Evolutionary conservation across 1,140 invertebrate genomes (phyloP), one percentile per base, ranked within the genome.

Genomic region (Venturia canescens): DNA sequence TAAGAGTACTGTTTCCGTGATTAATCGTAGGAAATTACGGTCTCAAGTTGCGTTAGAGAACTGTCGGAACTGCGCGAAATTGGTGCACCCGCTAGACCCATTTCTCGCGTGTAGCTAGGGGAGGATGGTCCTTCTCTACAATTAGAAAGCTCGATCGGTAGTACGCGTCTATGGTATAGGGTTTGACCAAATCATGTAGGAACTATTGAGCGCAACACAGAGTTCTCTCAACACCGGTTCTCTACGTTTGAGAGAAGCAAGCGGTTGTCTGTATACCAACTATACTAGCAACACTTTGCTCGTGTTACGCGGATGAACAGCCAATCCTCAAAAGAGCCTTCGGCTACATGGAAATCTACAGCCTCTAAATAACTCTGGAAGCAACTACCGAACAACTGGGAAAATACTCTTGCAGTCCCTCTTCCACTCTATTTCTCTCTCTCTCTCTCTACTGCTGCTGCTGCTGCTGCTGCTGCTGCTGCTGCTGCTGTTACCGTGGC

Each of bases 271-370:
- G 23, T 66, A 66, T 66, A 66, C 63, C 18, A 50, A 18, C 48
- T 66, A 66, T 66, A 4, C 18, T 9, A 29, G 63, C 6, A 66
- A 66, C 63, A 66, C 63, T 66, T 66, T 66, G 63, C 63, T 66
- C 63, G 23, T 66, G 63, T 66, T 66, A 66, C 63, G 3, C 9
- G 26, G 26, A 66, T 66, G 27, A 18, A 66, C 23, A 13, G 26
- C 27, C 63, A 26, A 66, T 66, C 26, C 26, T 66, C 63, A 66
- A 66, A 66, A 66, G 63, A 29, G 63, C 27, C 63, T 66, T 66
- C 9, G 63, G 63, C 63, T 66, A 66, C 63, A 66, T 29, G 27
- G 63, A 23, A 26, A 66, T 29, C 23, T 29, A 66, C 63, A 66
- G 27, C 63, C 16, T 26, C 63, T 66, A 66, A 66, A 66, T 66